Percentiles rank a stretch among this genome's conserved stretches.
phyloP scores from a whole-genome alignment of 1,140 invertebrate species.

The Heliconius hermathena region DNA sequence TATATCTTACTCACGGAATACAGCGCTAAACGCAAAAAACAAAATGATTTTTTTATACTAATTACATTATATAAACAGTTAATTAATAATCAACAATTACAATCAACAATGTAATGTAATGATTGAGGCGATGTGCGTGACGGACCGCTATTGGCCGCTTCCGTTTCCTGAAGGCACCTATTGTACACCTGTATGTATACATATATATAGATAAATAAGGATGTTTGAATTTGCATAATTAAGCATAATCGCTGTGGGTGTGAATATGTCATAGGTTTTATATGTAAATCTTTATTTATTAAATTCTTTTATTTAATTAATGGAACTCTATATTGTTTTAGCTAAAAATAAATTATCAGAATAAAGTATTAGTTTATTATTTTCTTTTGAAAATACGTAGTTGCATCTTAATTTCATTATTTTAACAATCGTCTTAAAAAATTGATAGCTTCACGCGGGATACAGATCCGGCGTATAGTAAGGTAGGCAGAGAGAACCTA shows the following conservation, averaged over 20 bases:
- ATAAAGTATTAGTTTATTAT: too few relatives aligned
- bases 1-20: too few relatives aligned
- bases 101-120: slow-evolving; percentile 28
- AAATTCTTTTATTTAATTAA: neutral
- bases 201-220: slow-evolving; percentile 35
- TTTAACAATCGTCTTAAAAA: too few relatives aligned
- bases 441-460: too few relatives aligned
- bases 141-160: slow-evolving; percentile 56
- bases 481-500: too few relatives aligned
- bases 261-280: slow-evolving; percentile 4
- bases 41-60: too few relatives aligned
- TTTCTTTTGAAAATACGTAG: too few relatives aligned
- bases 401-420: too few relatives aligned
- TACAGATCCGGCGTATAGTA: too few relatives aligned
- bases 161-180: slow-evolving; percentile 60
- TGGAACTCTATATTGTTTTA: neutral
- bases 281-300: neutral
- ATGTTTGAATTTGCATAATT: slow-evolving; percentile 37
- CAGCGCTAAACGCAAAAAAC: too few relatives aligned
- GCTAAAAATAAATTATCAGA: too few relatives aligned
- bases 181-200: slow-evolving; percentile 49
- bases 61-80: slow-evolving; percentile 17
- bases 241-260: slow-evolving; percentile 22
- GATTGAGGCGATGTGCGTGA: slow-evolving; percentile 49
- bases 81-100: slow-evolving; percentile 22